Evolutionary conservation across 2,797 vertebrate species (phyloP), one percentile per base, ranked within the genome.

Genomic region (Sebastes diploproa): DNA sequence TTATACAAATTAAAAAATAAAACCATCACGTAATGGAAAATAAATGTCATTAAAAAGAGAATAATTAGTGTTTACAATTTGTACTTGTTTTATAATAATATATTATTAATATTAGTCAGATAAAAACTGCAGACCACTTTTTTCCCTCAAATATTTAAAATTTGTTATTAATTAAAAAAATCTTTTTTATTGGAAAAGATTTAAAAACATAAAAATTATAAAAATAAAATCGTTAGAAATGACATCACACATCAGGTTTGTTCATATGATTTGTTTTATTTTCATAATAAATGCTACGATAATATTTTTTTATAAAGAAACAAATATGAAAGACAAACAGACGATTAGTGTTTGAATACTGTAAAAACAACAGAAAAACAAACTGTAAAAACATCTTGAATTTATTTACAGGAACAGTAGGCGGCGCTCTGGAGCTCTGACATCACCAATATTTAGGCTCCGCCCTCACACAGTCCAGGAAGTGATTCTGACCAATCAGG

Each of bases 361-460:
- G 18, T 16, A 68, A 55, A 72, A 67, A 46, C 23, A 14, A 25
- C 18, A 62, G 30, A 46, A 65, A 58, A 46, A 36, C 11, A 64
- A 62, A 60, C 16, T 8, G 16, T 10, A 32, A 34, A 64, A 64
- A 64, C 62, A 64, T 23, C 60, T 38, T 23, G 22, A 25, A 42
- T 42, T 62, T 88, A 92, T 91, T 84, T 92, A 92, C 89, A 90
- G 20, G 7, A 79, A 89, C 74, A 84, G 88, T 85, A 90, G 88
- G 82, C 6, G 66, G 72, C 8, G 62, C 72, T 79, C 38, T 67
- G 81, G 72, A 20, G 66, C 71, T 76, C 32, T 68, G 82, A 78
- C 65, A 74, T 80, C 52, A 61, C 16, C 20, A 32, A 72, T 27
- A 58, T 42, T 73, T 36, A 63, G 52, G 77, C 63, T 70, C 72